Base-by-base conservation (phyloP, 2,797 vertebrate species). In the Buceros bicornis region DNA sequence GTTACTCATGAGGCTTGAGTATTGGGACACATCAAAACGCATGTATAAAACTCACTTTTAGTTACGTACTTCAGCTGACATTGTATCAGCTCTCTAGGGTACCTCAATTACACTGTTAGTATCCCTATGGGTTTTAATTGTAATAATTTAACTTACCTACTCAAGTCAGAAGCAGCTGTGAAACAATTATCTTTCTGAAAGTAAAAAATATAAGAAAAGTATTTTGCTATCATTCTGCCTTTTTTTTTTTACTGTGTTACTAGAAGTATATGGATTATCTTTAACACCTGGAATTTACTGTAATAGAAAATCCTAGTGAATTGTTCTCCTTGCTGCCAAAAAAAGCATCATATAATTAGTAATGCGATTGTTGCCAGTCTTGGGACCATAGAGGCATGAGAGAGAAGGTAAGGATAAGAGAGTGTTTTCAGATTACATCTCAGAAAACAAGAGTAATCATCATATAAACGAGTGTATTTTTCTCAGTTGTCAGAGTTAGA, bases 381-480 rank as follows among this genome's bases (percentile, higher is more conserved):
- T 91, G 58, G 61, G 67, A 86, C 65, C 67, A 17, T 13, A 43
- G 60, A 60, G 51, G 22, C 0, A 0, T 0, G 0, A 67, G 70
- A 82, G 56, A 77, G 65, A 90, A 87, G 69, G 70, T 31, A 76
- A 77, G 64, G 87, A 93, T 87, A 87, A 92, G 78, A 65, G n/a
- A 74, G 11, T 57, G 35, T 72, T 97, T 96, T 89, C 58, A 92
- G 79, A 88, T 87, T 35, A 40, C 74, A 73, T 80, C 29, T 16
- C 83, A 92, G 82, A 84, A 92, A 94, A 96, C 79, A 95, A 87
- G 67, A 95, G 66, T 90, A 97, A 96, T 92, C 80, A 90, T 81
- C 92, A 89, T 86, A 96, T 81, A 97, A 97, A 97, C 95, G 69
- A 97, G 77, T 85, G 73, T 48, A 79, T 95, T 97, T 97, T 91